Conservation (phyloP, 1,140 invertebrate genomes). For the Drosophila sulfurigaster region DNA sequence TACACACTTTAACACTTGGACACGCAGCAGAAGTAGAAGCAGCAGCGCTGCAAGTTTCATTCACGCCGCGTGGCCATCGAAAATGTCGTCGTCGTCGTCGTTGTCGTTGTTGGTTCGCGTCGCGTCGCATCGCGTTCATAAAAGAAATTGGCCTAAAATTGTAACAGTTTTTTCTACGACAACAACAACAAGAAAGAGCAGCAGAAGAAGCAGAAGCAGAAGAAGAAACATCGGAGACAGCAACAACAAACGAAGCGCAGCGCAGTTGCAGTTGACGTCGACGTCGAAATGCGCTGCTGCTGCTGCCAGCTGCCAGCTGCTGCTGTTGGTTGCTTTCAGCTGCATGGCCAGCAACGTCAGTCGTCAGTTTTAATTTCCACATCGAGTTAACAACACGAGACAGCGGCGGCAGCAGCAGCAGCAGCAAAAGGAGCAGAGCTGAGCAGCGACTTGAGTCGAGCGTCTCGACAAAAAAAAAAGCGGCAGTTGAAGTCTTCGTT, state of each 20-base stretch:
- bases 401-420: slow-evolving; percentile 36
- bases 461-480: slow-evolving; percentile 9
- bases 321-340: slow-evolving; percentile 60
- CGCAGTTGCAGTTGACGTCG: slow-evolving; percentile 58
- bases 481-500: slow-evolving; percentile 10
- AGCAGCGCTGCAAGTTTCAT: slow-evolving; percentile 59
- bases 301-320: slow-evolving; percentile 34
- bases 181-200: slow-evolving; percentile 29
- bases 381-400: slow-evolving; percentile 72
- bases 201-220: neutral
- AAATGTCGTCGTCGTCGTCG: slow-evolving; percentile 41
- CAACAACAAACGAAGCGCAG: slow-evolving; percentile 43
- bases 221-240: neutral
- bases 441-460: neutral
- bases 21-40: neutral
- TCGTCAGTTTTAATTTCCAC: slow-evolving; percentile 81
- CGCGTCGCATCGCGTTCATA: slow-evolving; percentile 60
- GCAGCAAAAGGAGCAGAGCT: slow-evolving; percentile 21
- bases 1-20: slow-evolving; percentile 27
- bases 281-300: slow-evolving; percentile 33
- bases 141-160: slow-evolving; percentile 78
- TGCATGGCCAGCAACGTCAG: slow-evolving; percentile 59
- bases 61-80: slow-evolving; percentile 78
- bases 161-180: slow-evolving; percentile 72
- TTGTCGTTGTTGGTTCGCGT: slow-evolving; percentile 40